These are phyloP conservation scores for Xestia rhomboidea DNA, from an alignment of 2,888 invertebrate genomes.

Conservation along the genomic window DNA sequence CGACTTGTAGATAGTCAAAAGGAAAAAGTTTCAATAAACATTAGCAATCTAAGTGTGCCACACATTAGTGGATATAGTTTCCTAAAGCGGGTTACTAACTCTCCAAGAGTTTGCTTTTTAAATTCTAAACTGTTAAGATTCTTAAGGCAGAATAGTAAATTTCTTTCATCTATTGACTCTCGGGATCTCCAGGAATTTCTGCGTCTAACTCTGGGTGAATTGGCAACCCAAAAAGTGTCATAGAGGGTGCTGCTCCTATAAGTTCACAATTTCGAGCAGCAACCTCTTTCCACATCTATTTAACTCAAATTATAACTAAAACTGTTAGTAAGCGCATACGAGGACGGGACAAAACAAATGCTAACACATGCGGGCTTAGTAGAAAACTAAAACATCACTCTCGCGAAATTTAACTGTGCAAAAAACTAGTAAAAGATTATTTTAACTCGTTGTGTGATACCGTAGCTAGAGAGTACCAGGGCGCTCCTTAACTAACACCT, in stretches of 20 bases:
- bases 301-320: slow-evolving; percentile 53
- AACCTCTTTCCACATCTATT: slow-evolving; percentile 38
- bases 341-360: slow-evolving; percentile 74
- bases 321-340: slow-evolving; percentile 68
- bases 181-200: not conserved
- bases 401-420: slow-evolving; percentile 55
- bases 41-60: slow-evolving; percentile 1
- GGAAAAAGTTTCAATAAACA: not conserved
- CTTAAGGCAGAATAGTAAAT: not conserved
- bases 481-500: not conserved
- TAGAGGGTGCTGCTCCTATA: slow-evolving; percentile 42
- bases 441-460: slow-evolving; percentile 21
- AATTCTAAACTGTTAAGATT: not conserved
- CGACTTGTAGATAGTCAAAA: slow-evolving; percentile 4
- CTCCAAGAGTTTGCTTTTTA: slow-evolving; percentile 19
- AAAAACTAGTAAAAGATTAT: slow-evolving; percentile 26
- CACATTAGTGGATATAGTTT: not conserved
- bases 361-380: slow-evolving; percentile 68
- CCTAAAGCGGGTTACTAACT: slow-evolving; percentile 29
- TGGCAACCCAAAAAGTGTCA: slow-evolving; percentile 35
- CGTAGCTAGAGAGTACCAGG: slow-evolving; percentile 45
- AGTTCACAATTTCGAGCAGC: slow-evolving; percentile 28
- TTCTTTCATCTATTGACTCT: not conserved
- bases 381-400: slow-evolving; percentile 50
- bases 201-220: slow-evolving; percentile 16